phyloP scores from a whole-genome alignment of 2,113 vertebrate genomes.

The Scomber colias region DNA sequence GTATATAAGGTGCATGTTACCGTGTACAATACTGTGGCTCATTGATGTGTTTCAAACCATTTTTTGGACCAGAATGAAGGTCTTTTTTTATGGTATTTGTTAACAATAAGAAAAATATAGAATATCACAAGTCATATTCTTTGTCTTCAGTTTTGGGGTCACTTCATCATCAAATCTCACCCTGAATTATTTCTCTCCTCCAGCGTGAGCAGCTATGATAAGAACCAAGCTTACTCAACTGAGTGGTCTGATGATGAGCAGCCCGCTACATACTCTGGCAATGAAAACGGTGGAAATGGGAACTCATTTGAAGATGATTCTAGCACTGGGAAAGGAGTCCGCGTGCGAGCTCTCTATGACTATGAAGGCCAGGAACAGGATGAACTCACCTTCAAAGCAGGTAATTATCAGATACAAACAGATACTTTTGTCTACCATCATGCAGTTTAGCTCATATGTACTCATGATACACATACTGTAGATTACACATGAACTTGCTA shows the following conservation, averaged over 20 bases:
- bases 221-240: constrained; percentile 91
- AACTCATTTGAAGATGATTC: constrained; percentile 96
- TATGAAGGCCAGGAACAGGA: constrained; percentile 98
- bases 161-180: not conserved
- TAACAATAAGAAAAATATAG: not conserved
- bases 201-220: constrained; percentile 96
- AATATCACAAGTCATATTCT: not conserved
- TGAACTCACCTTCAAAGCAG: constrained; percentile 97
- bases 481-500: not conserved
- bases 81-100: not conserved
- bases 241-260: constrained; percentile 98
- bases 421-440: not conserved
- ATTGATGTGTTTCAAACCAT: too few relatives aligned
- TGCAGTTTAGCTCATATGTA: too few relatives aligned
- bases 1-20: too few relatives aligned
- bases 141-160: not conserved
- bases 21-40: too few relatives aligned
- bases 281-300: constrained; percentile 91
- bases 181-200: not conserved
- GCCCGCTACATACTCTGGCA: constrained; percentile 87
- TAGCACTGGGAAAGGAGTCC: constrained; percentile 81
- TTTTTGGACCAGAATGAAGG: too few relatives aligned
- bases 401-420: constrained; percentile 72
- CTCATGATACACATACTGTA: too few relatives aligned
- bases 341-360: constrained; percentile 96